Base-by-base conservation (phyloP, 2,888 invertebrate species). In the Agrochola litura region DNA sequence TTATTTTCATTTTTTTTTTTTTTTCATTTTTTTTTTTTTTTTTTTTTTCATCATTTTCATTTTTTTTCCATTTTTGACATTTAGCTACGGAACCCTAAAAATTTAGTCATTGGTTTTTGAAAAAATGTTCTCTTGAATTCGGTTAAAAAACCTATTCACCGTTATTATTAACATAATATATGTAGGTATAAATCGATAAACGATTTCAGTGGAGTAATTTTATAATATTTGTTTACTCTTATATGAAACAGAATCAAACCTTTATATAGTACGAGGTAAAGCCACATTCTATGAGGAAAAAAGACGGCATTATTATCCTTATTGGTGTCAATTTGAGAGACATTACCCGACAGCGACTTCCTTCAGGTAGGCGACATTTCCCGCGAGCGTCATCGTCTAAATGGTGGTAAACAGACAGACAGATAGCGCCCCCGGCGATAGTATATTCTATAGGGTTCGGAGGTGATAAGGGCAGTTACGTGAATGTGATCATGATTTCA, bases 261-360 rank as follows among this genome's bases (percentile, higher is more conserved):
- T 25, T 30, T 37, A 5, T 37, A 37, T 37, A 37, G 67, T 37
- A 60, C 49, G 52, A 70, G 49, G 10, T 37, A 49, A 41, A 22
- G 5, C n/a, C 6, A 67, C 8, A 54, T 9, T 30, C 14, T 58
- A 67, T 19, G 12, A n/a, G 9, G 61, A 46, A 67, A 70, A 70
- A n/a, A 8, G 12, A 56, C 2, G 60, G 43, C 14, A 58, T 63
- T 83, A 67, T 67, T 67, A 83, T 83, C 83, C 71, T 78, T 71
- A 81, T 83, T 83, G 81, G 83, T 81, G 83, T 83, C 81, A 83
- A 83, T 81, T 78, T 58, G 81, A 83, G 52, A 63, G 81, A 78
- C 79, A 67, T 67, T 58, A 61, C 83, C 61, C 60, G 81, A 71
- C 71, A 6, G 64, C 0, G 65, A 25, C 79, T 63, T 81, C 81